Evolutionary conservation across 1,140 invertebrate species (phyloP), one percentile per base, ranked within the genome.

Genomic region (Drosophila lacteicornis): DNA sequence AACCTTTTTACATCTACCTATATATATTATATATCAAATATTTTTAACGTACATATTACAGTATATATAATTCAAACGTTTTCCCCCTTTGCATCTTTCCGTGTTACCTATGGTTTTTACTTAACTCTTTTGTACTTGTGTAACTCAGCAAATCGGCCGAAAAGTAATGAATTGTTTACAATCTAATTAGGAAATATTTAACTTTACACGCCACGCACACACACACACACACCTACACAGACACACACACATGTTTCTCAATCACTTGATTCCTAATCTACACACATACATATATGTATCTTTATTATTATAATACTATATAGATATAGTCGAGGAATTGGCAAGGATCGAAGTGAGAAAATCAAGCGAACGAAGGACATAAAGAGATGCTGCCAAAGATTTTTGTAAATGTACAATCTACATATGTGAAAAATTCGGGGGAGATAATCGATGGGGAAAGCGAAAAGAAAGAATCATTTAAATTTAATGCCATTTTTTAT

Each of bases 301-400:
- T 36, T 36, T 36, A 36, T 42, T 25, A 47, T 69, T 42, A 42
- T 49, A 75, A 38, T 55, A 55, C 33, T 62, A 55, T 50, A 42
- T 75, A 42, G 43, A 43, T 62, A 57, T 67, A 57, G 47, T 51
- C 42, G 22, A 40, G 5, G 8, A 56, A 68, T 77, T 77, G 75
- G 75, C 63, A 60, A 40, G 77, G 40, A 75, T 47, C 15, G 30
- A 63, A 56, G 36, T 15, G 27, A 30, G n/a, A 73, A 36, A 17
- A 58, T 17, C 40, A 66, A 57, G 30, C 47, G 42, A 69, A 36
- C 9, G 42, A 42, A 59, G 19, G 13, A 19, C 43, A 46, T 77
- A 56, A 83, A 78, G 77, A 87, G 80, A 87, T 88, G 83, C 83
- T 87, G 83, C 83, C 83, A 87, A 87, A 87, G 83, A 87, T 80